Evolutionary conservation across 2,797 vertebrate species (phyloP).

Genomic region (Notolepis coatsorum): DNA sequence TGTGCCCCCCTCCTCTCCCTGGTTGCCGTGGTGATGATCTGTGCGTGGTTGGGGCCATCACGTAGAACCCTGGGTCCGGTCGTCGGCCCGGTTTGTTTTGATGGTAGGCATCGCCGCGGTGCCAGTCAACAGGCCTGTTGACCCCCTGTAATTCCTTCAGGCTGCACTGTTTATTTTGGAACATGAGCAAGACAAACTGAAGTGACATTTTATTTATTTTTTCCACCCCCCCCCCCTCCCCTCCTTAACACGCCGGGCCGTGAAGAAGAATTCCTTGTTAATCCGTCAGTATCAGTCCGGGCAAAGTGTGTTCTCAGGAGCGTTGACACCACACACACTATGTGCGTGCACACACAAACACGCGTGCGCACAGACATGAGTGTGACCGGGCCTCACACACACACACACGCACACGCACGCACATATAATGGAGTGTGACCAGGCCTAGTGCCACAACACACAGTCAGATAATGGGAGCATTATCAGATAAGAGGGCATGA

Average conservation of each 20-base stretch:
- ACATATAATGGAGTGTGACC: conserved; percentile 80
- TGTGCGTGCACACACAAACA: conserved; percentile 12
- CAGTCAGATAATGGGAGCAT: conserved; percentile 86
- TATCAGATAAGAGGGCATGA: conserved; percentile 92
- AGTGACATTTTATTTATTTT: conserved; percentile 91
- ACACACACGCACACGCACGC: conserved; percentile 61
- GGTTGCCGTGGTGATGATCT: conserved; percentile 66
- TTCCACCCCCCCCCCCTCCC: conserved; percentile 74
- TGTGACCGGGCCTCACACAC: conserved; percentile 64
- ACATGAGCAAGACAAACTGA: conserved; percentile 89
- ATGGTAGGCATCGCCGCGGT: conserved; percentile 51
- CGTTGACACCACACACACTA: conserved; percentile 86
- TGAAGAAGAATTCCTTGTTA: conserved; percentile 86
- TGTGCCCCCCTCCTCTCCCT: conserved; percentile 47
- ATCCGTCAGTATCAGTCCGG: conserved; percentile 83
- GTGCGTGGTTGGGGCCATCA: neutral
- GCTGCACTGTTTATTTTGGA: conserved; percentile 93
- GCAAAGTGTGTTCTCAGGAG: conserved; percentile 77
- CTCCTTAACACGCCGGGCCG: conserved; percentile 84
- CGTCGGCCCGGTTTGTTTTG: conserved; percentile 38
- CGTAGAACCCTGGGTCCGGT: neutral
- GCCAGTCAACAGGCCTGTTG: conserved; percentile 59
- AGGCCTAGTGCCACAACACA: conserved; percentile 84
- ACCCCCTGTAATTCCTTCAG: conserved; percentile 41
- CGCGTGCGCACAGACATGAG: neutral